Conservation (phyloP, 2,113 vertebrate genomes). For the Isichthys henryi region DNA sequence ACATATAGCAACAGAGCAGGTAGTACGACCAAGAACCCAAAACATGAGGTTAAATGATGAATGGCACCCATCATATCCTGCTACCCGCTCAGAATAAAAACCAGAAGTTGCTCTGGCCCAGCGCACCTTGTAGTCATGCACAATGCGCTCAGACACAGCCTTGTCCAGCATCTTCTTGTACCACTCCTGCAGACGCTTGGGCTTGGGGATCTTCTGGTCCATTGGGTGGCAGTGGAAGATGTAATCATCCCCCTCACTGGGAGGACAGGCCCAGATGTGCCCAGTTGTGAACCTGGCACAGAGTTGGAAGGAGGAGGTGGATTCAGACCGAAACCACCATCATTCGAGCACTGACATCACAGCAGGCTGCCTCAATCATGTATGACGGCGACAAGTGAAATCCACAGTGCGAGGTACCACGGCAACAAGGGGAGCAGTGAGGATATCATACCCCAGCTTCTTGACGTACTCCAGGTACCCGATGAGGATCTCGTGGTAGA, state of each 20-base stretch:
- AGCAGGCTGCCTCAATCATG: background rate
- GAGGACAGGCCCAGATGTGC: conserved; percentile 97
- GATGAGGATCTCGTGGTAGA: conserved; percentile 95
- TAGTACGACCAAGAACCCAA: background rate
- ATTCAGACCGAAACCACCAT: background rate
- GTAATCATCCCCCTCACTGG: conserved; percentile 97
- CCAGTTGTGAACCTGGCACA: conserved; percentile 79
- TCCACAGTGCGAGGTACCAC: background rate
- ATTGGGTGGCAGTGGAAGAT: conserved; percentile 97
- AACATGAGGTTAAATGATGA: background rate
- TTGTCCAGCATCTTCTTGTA: conserved; percentile 99
- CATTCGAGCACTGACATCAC: background rate
- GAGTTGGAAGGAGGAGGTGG: background rate
- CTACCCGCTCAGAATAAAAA: background rate
- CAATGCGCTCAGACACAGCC: conserved; percentile 87
- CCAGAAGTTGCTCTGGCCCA: background rate
- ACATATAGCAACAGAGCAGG: background rate
- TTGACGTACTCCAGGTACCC: conserved; percentile 96
- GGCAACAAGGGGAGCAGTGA: background rate
- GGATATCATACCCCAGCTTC: conserved; percentile 77
- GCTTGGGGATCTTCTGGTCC: conserved; percentile 97
- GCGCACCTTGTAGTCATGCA: conserved; percentile 93
- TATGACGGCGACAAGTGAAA: background rate
- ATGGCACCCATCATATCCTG: background rate
- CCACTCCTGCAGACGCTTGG: conserved; percentile 96